These are phyloP conservation scores for Seira musarum DNA, from an alignment of 2,888 invertebrate species.

Conservation along the genomic window DNA sequence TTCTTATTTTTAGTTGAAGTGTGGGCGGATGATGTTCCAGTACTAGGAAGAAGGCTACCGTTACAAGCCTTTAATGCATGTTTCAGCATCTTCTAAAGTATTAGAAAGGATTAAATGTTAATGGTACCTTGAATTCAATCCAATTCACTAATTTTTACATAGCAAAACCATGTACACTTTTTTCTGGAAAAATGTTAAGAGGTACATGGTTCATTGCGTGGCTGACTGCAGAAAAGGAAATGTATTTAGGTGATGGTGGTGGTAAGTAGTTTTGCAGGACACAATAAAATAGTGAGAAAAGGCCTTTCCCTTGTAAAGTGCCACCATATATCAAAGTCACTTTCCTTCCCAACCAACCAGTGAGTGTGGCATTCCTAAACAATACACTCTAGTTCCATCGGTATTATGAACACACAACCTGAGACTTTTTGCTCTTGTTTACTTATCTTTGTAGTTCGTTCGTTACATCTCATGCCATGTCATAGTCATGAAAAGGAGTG, in stretches of 20 bases:
- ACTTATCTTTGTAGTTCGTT: not conserved
- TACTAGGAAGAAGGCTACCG: too few relatives aligned
- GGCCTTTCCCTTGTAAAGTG: slow-evolving; percentile 55
- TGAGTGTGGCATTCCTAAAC: too few relatives aligned
- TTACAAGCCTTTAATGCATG: too few relatives aligned
- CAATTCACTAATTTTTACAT: too few relatives aligned
- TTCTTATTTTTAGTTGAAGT: not conserved
- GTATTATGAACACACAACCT: not conserved
- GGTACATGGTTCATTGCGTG: too few relatives aligned
- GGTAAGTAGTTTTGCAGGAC: not conserved
- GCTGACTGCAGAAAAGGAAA: not conserved
- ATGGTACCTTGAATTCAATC: not conserved
- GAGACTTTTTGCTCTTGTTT: not conserved
- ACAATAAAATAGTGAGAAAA: slow-evolving; percentile 48
- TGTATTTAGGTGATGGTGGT: too few relatives aligned
- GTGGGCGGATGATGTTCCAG: too few relatives aligned
- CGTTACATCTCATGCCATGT: not conserved
- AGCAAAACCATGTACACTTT: too few relatives aligned
- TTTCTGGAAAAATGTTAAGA: too few relatives aligned
- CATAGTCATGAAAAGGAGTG: not conserved
- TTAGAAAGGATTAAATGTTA: too few relatives aligned
- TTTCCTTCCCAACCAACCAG: slow-evolving; percentile 17
- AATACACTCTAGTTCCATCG: too few relatives aligned
- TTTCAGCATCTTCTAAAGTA: too few relatives aligned
- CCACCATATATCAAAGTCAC: slow-evolving; percentile 55